Base-by-base conservation (phyloP, 2,113 vertebrate species). In the Gasterosteus aculeatus region DNA sequence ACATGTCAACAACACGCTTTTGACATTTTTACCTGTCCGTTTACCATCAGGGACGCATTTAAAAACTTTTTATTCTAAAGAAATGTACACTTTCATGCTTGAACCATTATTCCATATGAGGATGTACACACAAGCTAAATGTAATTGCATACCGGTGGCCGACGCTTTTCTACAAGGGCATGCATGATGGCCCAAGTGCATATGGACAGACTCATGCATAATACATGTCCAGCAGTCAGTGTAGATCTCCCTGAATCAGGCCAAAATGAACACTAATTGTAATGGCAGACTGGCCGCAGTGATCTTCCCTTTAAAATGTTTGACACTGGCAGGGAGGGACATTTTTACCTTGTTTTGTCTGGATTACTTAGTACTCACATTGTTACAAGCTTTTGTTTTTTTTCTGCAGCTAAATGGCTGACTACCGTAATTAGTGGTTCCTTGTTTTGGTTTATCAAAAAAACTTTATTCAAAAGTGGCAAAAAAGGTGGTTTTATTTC, bases 131-230 rank as follows among this genome's bases (percentile, higher is more conserved):
- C 78, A 82, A 70, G 66, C 78, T 80, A 72, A 87, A 88, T 87
- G 88, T 88, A 84, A 87, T 85, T 88, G 90, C 80, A 85, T 86
- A 84, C 77, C 41, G 68, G 80, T 90, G 88, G 84, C 87, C 41
- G 66, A 70, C 89, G 85, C 87, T 78, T 90, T 87, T 90, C 91
- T 80, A 88, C 94, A 95, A 94, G 94, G 94, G 93, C 94, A 95
- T 94, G 94, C 95, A 95, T 95, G 96, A 96, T 94, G 95, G 95
- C 94, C 91, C 95, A 96, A 96, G 95, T 95, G 92, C 95, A 95
- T 94, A 94, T 95, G 95, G 95, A 94, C 95, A 95, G 92, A 91
- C 90, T 94, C 94, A 96, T 98, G 90, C 95, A 98, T 99, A 95
- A 98, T 99, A 96, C 94, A 98, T 96, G 91, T 78, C 89, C 93